Evolutionary conservation across 2,888 invertebrate species (phyloP), one percentile per base, ranked within the genome.

Genomic region (Cryptus armator): DNA sequence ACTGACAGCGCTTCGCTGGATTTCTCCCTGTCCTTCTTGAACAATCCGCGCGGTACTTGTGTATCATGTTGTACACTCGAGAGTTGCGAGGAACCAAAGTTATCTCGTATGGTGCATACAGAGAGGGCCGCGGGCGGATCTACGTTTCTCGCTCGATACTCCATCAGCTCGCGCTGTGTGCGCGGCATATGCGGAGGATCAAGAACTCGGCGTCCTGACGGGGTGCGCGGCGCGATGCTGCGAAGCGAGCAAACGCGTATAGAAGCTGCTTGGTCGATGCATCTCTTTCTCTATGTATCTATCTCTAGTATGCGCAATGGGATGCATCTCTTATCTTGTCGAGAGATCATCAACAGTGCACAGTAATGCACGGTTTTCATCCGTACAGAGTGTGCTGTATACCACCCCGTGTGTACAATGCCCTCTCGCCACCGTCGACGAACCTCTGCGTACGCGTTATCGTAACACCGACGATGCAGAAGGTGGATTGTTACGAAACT

Each of bases 301-400:
- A 29, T 32, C n/a, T 32, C 56, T 46, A 44, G 24, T 51, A 46
- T 76, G 85, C 85, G 85, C 87, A 88, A 88, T 88, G 78, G 86
- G 51, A 90, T 88, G 89, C 88, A 86, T 88, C 88, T 87, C 85
- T 88, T 89, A 90, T 90, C 88, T 89, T 70, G 88, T 83, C 86
- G 85, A 83, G 89, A 86, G 87, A 89, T 89, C 88, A 88, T 86
- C 87, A 87, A 75, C 86, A 75, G 48, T 43, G 19, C 16, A 43
- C 46, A 81, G 86, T 90, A 89, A 88, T 87, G 85, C 87, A 85
- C 83, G 80, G 83, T 85, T 86, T 84, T 88, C 86, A 78, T 86
- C 84, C 83, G 70, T 66, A 70, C 67, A 64, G 81, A 32, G 72
- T 29, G 72, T 29, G 44, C 53, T 67, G 48, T 59, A 67, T 68